Evolutionary conservation across 2,113 vertebrate genomes (phyloP), one percentile per base, ranked within the genome.

Genomic region (Percina caprodes): DNA sequence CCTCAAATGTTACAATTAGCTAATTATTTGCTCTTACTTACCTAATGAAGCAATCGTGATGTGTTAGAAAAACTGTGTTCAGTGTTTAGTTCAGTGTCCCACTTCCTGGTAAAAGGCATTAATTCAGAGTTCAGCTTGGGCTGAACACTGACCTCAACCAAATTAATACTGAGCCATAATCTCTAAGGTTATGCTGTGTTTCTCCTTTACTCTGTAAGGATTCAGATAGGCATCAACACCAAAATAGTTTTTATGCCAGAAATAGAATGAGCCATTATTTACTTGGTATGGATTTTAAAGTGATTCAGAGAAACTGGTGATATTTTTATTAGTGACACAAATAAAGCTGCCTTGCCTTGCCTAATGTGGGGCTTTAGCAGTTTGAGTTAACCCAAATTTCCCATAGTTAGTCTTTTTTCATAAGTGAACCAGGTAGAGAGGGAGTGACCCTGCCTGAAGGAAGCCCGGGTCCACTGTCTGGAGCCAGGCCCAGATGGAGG

Each of bases 81-180:
- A 9, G 26, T 56, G 51, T 74, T 75, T 69, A 46, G 61, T 56
- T 61, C 58, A 63, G 46, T 26, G 45, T 65, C 21, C 54, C 16
- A 24, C 18, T 35, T 66, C 11, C 23, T 55, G 9, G 6, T 62
- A 55, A 68, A 82, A 24, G 55, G 21, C 18, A 16, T 65, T 63
- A 33, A 80, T 69, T 76, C 72, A 52, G 19, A 73, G 76, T 56
- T 76, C n/a, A 76, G 42, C 5, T 79, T 51, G 7, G 12, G 13
- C 23, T n/a, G 24, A 70, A 74, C 48, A 77, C 5, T 77, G 39
- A 81, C 23, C n/a, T 58, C 51, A 23, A 18, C 13, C 26, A 59
- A 82, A 15, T 54, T 46, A 63, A 69, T 48, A 19, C 13, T 62
- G 35, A 73, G 46, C 68, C 26, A 21, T 76, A 70, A 75, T 67